Evolutionary conservation across 92 coral and sea anemone genomes (phyloP).

Genomic region (Phenganax subtilis): DNA sequence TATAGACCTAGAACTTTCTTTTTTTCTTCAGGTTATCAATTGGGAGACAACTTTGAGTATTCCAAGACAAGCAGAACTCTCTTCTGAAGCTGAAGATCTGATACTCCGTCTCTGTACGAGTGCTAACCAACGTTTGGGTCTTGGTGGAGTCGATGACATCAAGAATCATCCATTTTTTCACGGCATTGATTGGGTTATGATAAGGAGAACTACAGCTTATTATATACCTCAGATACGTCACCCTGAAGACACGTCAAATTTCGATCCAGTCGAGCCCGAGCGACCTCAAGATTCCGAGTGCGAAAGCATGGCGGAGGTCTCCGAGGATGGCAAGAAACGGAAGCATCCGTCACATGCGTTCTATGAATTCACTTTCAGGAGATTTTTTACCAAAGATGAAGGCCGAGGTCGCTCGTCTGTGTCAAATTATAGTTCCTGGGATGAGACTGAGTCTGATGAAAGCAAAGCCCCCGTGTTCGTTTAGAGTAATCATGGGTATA

Average conservation of each 20-base stretch:
- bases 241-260: constrained; percentile 89
- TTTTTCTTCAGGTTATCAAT: constrained; percentile 65
- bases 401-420: constrained; percentile 51
- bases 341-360: constrained; percentile 90
- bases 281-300: constrained; percentile 50
- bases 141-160: constrained; percentile 71
- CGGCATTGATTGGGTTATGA: constrained; percentile 74
- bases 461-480: constrained; percentile 91
- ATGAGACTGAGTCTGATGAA: constrained; percentile 64
- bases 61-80: constrained; percentile 70
- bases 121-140: constrained; percentile 77
- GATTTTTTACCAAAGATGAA: constrained; percentile 80
- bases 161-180: constrained; percentile 86
- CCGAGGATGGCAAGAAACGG: constrained; percentile 48
- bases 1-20: no score
- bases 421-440: constrained; percentile 51
- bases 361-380: constrained; percentile 91
- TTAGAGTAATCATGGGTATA: constrained; percentile 12
- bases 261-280: constrained; percentile 83
- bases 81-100: constrained; percentile 76
- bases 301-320: constrained; percentile 58
- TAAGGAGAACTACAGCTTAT: constrained; percentile 66
- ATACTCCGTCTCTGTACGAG: constrained; percentile 76
- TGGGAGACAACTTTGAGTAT: constrained; percentile 79
- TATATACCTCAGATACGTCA: constrained; percentile 69